Conservation (phyloP, 2,888 invertebrate genomes). For the Melinaea marsaeus region DNA sequence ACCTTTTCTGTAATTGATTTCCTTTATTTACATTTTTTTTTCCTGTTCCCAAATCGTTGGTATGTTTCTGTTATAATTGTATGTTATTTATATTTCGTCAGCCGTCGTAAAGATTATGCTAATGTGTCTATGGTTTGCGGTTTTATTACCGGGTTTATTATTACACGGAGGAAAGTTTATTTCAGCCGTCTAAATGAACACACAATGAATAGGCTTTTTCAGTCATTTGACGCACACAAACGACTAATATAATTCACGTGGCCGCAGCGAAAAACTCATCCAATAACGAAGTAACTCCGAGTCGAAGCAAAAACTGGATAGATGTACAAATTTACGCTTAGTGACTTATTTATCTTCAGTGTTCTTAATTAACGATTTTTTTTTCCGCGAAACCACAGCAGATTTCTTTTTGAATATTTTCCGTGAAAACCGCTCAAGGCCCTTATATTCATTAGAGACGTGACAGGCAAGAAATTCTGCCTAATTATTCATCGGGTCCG, state of each 20-base stretch:
- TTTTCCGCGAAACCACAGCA: slow-evolving; percentile 48
- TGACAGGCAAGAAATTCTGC: slow-evolving; percentile 72
- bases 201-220: slow-evolving; percentile 52
- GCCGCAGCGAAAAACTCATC: slow-evolving; percentile 56
- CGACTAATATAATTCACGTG: slow-evolving; percentile 60
- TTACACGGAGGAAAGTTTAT: slow-evolving; percentile 44
- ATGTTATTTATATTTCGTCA: background rate
- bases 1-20: background rate
- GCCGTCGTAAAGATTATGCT: slow-evolving; percentile 12
- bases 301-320: slow-evolving; percentile 62
- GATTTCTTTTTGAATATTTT: slow-evolving; percentile 56
- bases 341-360: slow-evolving; percentile 68
- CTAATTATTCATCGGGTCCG: slow-evolving; percentile 73
- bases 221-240: slow-evolving; percentile 59
- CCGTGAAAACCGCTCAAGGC: slow-evolving; percentile 38
- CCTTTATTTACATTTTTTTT: background rate
- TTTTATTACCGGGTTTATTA: slow-evolving; percentile 33
- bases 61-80: slow-evolving; percentile 1
- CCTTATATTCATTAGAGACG: slow-evolving; percentile 72
- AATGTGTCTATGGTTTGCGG: slow-evolving; percentile 9
- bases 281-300: slow-evolving; percentile 61
- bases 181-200: slow-evolving; percentile 50
- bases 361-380: slow-evolving; percentile 67
- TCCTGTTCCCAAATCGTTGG: background rate
- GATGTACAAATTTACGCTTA: slow-evolving; percentile 70